Evolutionary conservation across 2,888 invertebrate species (phyloP), one percentile per base, ranked within the genome.

Genomic region (Cephus nigrinus): DNA sequence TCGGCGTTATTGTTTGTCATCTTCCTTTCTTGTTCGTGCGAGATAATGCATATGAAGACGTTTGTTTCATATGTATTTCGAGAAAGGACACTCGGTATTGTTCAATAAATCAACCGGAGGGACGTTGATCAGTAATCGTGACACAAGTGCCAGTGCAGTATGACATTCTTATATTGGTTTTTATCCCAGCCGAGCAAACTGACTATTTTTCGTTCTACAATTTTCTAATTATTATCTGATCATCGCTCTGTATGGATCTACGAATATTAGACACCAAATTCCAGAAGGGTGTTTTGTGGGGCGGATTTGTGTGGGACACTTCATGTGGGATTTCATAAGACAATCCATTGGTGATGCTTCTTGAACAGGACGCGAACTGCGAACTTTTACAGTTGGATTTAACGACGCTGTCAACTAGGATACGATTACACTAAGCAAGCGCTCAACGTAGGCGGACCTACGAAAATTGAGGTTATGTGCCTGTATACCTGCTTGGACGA

Each of bases 391-490:
- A 23, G 23, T 55, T 55, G 23, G 23, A 55, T 9, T 23, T 1
- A 23, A 55, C 23, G 55, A 55, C 55, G 23, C 55, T 55, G 23
- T 55, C 55, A 5, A 23, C 23, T 23, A 23, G 55, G 55, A 9
- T 55, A 55, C 55, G 9, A 23, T 55, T 55, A 15, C 12, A 23
- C 11, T 31, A 34, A 9, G n/a, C 74, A 73, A 80, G 81, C 76
- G 77, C 76, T 68, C 30, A 75, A 74, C 55, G 23, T 55, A 73
- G 73, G 71, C 40, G 73, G 74, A 79, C 75, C 74, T 76, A 79
- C 76, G 82, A 81, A 80, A 80, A 74, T 76, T 78, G 74, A 80
- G 81, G 80, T 80, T 80, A 73, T 72, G 35, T 76, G 76, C 80
- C 5, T 55, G 23, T 55, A 55, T 55, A 55, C 23, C 55, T 55